phyloP scores from a whole-genome alignment of 1,140 invertebrate genomes.

The Ephestia elutella region DNA sequence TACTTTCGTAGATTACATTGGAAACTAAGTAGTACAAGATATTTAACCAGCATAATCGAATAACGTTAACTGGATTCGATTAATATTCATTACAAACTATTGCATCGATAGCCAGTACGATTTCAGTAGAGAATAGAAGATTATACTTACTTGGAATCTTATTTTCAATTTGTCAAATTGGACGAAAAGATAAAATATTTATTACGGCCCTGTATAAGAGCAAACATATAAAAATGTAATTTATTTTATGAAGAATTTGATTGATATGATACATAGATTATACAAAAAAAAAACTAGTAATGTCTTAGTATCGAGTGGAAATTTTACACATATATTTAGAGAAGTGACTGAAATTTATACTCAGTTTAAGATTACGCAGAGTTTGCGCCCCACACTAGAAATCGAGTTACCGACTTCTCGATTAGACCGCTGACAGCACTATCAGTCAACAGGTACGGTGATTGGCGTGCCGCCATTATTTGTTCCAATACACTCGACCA shows the following conservation, averaged over 20 bases:
- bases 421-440: slow-evolving; percentile 50
- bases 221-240: no score
- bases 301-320: no score
- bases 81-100: slow-evolving; percentile 1
- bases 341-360: no score
- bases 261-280: no score
- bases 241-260: no score
- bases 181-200: background rate
- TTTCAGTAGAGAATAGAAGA: background rate
- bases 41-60: background rate
- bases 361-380: background rate
- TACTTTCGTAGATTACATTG: background rate
- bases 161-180: no score
- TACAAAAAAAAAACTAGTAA: no score
- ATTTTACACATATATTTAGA: no score
- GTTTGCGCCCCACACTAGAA: background rate
- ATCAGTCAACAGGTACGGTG: slow-evolving; percentile 45
- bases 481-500: slow-evolving; percentile 24
- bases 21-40: background rate
- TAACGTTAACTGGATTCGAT: background rate
- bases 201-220: no score
- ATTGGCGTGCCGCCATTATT: slow-evolving; percentile 26
- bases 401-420: slow-evolving; percentile 21
- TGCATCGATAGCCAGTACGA: background rate
- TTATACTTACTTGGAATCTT: no score